Evolutionary conservation across 2,113 vertebrate genomes (phyloP), one percentile per base, ranked within the genome.

Genomic region (Pholis gunnellus): DNA sequence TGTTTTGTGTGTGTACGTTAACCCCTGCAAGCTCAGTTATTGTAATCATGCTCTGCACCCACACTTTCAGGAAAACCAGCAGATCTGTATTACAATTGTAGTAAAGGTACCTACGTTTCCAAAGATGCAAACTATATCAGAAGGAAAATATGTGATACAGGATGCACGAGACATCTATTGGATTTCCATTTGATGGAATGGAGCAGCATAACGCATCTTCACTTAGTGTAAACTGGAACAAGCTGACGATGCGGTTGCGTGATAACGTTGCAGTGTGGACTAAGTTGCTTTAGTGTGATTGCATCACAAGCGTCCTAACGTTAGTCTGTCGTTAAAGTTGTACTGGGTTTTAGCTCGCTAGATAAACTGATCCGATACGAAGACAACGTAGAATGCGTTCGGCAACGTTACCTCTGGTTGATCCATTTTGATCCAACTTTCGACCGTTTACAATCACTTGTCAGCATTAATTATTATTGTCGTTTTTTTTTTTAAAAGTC

Each of bases 351-450:
- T 4, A 22, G 14, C 34, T 18, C 25, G 14, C 48, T 3, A 13
- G 14, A 11, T 25, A 54, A 46, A 81, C 52, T 3, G 22, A 20
- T 7, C 20, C 18, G 1, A n/a, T n/a, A 52, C 13, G 9, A 42
- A 66, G 7, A 31, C 27, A 34, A 14, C 17, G n/a, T 0, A 20
- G 3, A 40, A 17, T 1, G 18, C 34, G 34, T 31, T 48, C 10
- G 8, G 56, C 5, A 11, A 14, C 54, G 4, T 57, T 90, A 92
- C 90, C 90, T 92, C n/a, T 34, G 67, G 0, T 36, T 25, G 72
- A 5, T 82, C 88, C 90, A 89, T 92, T 18, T n/a, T 25, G 10
- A 18, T 73, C 34, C 67, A 42, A 25, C 29, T 22, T 73, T 13
- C 2, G 0, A 6, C 13, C 13, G 44, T 44, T 54, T 25, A 63